A percentile compares a stretch with the other conserved stretches of the same genome.
Conservation (phyloP, 2,113 vertebrate genomes). For the Sinocyclocheilus maitianheensis region DNA sequence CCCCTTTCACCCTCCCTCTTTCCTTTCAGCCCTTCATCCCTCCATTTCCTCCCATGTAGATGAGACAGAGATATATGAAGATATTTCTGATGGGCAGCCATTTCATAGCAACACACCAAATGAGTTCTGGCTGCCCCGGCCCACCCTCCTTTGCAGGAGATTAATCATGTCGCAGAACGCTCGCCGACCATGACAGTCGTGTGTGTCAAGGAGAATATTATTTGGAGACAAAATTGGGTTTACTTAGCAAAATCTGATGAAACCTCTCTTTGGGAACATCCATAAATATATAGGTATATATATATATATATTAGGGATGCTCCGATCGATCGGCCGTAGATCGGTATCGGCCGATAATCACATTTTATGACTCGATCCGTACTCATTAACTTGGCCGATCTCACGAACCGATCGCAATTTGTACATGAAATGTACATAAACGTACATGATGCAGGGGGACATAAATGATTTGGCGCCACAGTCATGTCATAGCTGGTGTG, state of each 20-base stretch:
- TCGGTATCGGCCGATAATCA: too few relatives aligned
- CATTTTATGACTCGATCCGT: too few relatives aligned
- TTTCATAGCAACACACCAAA: slow-evolving; percentile 63
- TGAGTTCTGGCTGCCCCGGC: slow-evolving; percentile 64
- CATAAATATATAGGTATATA: too few relatives aligned
- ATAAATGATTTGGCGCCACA: too few relatives aligned
- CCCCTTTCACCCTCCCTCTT: slow-evolving; percentile 59
- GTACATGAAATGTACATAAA: too few relatives aligned
- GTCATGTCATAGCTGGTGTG: too few relatives aligned
- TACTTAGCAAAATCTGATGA: background rate
- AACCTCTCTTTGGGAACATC: background rate
- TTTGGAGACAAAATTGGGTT: slow-evolving; percentile 1
- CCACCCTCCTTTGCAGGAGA: slow-evolving; percentile 63
- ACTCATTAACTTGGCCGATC: too few relatives aligned
- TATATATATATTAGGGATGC: too few relatives aligned
- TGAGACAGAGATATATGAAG: slow-evolving; percentile 76
- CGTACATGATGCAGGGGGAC: too few relatives aligned
- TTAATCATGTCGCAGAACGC: slow-evolving; percentile 64
- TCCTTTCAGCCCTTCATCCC: slow-evolving; percentile 53
- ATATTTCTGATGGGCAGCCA: slow-evolving; percentile 61
- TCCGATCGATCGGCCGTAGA: too few relatives aligned
- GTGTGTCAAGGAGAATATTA: slow-evolving; percentile 4
- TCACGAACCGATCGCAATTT: too few relatives aligned
- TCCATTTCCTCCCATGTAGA: slow-evolving; percentile 67
- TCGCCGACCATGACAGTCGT: slow-evolving; percentile 53